phyloP scores from a whole-genome alignment of 2,797 vertebrate genomes.

The Pseudomugil tenellus region DNA sequence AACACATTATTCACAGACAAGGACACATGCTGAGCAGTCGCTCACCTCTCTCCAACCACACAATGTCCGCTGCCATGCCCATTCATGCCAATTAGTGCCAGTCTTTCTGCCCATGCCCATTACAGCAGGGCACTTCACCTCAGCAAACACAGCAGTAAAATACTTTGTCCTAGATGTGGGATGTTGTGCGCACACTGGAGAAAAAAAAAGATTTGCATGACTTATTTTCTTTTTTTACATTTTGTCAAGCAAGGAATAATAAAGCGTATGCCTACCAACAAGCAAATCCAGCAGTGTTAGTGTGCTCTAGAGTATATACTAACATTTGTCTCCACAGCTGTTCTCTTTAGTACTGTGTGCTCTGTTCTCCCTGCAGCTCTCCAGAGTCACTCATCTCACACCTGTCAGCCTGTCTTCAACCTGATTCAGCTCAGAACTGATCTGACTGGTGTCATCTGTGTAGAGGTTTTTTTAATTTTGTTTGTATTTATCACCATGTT shows the following conservation, averaged over 20 bases:
- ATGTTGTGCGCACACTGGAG: background rate
- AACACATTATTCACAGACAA: constrained; percentile 65
- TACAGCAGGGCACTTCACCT: constrained; percentile 43
- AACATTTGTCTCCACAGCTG: constrained; percentile 32
- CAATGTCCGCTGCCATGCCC: constrained; percentile 38
- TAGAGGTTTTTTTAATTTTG: constrained; percentile 13
- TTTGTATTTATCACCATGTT: constrained; percentile 17
- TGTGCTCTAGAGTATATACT: constrained; percentile 13
- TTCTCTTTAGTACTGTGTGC: constrained; percentile 20
- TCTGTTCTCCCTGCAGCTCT: constrained; percentile 18
- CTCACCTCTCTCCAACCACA: constrained; percentile 57
- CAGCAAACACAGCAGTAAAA: constrained; percentile 17
- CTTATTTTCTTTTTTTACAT: background rate
- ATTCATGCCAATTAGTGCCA: constrained; percentile 65
- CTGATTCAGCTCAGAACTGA: constrained; percentile 19
- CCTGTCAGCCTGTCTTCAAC: constrained; percentile 36
- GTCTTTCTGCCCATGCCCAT: constrained; percentile 35
- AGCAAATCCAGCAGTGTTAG: constrained; percentile 18
- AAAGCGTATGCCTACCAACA: background rate
- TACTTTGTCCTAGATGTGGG: constrained; percentile 31
- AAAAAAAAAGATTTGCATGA: background rate
- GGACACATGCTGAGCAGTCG: constrained; percentile 59
- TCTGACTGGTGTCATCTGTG: constrained; percentile 13
- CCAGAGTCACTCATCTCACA: constrained; percentile 33
- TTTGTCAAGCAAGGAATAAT: background rate